phyloP scores from a whole-genome alignment of 2,113 vertebrate species.

The Rhombomys opimus region DNA sequence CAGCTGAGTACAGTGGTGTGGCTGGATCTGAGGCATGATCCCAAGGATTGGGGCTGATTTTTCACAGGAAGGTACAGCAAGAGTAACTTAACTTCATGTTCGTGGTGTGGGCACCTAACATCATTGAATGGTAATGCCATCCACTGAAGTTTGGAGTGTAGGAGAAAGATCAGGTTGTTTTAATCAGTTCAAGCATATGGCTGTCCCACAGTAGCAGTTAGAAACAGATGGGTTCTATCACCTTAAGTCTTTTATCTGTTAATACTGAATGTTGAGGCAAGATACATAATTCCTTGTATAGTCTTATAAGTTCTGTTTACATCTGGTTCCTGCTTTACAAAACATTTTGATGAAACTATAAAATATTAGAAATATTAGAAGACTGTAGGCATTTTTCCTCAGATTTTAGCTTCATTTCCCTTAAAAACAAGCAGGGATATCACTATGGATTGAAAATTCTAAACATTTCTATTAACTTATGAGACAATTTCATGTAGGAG shows the following conservation, averaged over 20 bases:
- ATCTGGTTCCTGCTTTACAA: neutral
- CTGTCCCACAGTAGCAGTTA: neutral
- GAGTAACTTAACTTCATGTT: neutral
- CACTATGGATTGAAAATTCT: slow-evolving; percentile 19
- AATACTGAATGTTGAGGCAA: neutral
- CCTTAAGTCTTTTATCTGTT: neutral
- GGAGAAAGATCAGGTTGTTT: neutral
- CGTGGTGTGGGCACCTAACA: neutral
- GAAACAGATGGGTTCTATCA: neutral
- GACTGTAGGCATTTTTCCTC: neutral
- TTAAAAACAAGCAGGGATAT: neutral
- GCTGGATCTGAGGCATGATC: neutral
- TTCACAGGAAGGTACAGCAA: neutral
- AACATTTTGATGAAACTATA: slow-evolving; percentile 5
- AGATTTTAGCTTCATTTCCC: neutral
- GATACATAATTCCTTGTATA: neutral
- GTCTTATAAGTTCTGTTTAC: neutral
- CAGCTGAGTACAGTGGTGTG: neutral
- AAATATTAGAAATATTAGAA: slow-evolving; percentile 42
- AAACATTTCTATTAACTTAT: neutral
- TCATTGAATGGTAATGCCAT: neutral
- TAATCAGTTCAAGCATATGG: neutral
- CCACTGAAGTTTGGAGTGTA: neutral
- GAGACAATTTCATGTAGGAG: neutral
- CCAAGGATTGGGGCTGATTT: neutral